phyloP scores from a whole-genome alignment of 35 echinoderm and acorn worm species.

The Apostichopus californicus region DNA sequence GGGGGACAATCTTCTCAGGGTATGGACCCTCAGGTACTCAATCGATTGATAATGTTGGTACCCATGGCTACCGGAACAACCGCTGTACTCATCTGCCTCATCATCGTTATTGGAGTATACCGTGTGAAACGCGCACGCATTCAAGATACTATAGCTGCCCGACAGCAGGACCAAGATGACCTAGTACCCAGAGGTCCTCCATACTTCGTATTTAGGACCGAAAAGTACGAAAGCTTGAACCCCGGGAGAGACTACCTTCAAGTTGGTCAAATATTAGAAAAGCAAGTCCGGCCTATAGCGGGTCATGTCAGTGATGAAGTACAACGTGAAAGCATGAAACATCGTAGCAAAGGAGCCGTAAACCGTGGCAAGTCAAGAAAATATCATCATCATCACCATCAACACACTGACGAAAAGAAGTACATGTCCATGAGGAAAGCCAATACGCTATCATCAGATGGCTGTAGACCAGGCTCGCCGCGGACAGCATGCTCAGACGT shows the following conservation, averaged over 20 bases:
- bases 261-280: background rate
- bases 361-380: slow-evolving; percentile 23
- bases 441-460: background rate
- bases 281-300: background rate
- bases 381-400: background rate
- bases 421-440: background rate
- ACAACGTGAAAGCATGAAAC: background rate
- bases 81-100: background rate
- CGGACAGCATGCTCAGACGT: background rate
- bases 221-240: slow-evolving; percentile 12
- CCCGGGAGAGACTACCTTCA: background rate
- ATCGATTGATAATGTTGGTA: slow-evolving; percentile 4
- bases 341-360: background rate
- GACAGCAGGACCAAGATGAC: background rate
- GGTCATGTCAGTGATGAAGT: slow-evolving; percentile 3
- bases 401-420: background rate
- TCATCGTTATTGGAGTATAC: slow-evolving; percentile 37
- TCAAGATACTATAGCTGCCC: background rate
- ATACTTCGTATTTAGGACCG: slow-evolving; percentile 11
- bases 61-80: slow-evolving; percentile 9
- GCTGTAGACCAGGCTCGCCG: background rate
- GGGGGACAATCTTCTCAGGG: background rate
- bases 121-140: background rate
- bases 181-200: background rate
- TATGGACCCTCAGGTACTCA: background rate